Evolutionary conservation across 2,888 invertebrate genomes (phyloP).

Genomic region (Nomada ruficornis): DNA sequence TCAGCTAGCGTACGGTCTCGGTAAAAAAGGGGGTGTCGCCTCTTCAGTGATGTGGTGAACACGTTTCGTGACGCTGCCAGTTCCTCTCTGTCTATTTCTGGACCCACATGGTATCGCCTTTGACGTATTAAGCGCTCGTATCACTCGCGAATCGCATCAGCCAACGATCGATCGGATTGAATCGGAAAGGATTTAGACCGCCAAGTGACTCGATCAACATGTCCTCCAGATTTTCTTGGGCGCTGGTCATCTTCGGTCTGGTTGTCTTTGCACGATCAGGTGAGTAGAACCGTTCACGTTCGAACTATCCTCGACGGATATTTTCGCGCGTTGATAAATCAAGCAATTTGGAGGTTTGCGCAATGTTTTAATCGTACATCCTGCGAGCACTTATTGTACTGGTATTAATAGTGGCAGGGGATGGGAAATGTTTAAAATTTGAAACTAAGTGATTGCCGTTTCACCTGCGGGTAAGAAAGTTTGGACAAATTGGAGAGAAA

Average conservation of each 20-base stretch:
- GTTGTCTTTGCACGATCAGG: slow-evolving; percentile 50
- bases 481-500: no score
- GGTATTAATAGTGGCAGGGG: no score
- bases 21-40: slow-evolving; percentile 67
- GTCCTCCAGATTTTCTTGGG: slow-evolving; percentile 26
- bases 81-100: slow-evolving; percentile 25
- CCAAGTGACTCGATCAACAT: slow-evolving; percentile 26
- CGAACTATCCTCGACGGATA: not conserved
- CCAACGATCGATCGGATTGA: slow-evolving; percentile 1
- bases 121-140: not conserved
- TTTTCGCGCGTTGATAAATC: no score
- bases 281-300: slow-evolving; percentile 15
- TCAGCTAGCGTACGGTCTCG: slow-evolving; percentile 36
- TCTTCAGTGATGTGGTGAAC: slow-evolving; percentile 66
- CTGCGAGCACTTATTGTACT: no score
- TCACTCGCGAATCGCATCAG: not conserved
- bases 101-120: slow-evolving; percentile 1
- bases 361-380: no score
- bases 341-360: no score
- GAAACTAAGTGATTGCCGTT: no score
- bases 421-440: no score
- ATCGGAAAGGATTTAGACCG: not conserved
- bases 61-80: slow-evolving; percentile 58
- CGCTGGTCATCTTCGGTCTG: slow-evolving; percentile 46
- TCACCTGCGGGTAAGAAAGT: no score